Evolutionary conservation across 92 coral and sea anemone genomes (phyloP).

Genomic region (Paramuricea clavata): DNA sequence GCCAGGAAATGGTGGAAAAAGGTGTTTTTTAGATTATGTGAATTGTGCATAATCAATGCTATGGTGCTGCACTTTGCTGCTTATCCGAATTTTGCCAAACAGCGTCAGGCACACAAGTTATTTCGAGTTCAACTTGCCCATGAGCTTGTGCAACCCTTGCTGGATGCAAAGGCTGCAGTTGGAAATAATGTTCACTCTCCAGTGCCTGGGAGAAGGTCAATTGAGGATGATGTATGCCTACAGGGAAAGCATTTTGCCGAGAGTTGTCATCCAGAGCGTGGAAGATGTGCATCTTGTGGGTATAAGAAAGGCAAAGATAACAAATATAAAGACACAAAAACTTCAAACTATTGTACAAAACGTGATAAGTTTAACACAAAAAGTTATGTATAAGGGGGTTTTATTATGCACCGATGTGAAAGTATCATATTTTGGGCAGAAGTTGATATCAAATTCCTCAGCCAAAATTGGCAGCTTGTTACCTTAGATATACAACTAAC

Average conservation of each 20-base stretch:
- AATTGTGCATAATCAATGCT: neutral
- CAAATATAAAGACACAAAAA: neutral
- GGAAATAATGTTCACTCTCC: neutral
- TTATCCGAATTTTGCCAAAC: neutral
- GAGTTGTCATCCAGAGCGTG: neutral
- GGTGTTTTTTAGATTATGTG: neutral
- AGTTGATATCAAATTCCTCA: neutral
- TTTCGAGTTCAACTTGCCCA: neutral
- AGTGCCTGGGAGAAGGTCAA: neutral
- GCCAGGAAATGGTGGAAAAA: neutral
- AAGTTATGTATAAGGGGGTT: neutral
- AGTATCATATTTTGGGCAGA: neutral
- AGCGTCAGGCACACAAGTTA: constrained; percentile 7
- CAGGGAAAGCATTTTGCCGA: neutral
- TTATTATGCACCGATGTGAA: neutral
- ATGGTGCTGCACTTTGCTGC: neutral
- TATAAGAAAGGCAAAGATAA: neutral
- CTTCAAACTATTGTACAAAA: neutral
- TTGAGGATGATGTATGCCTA: neutral
- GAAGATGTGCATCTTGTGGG: neutral
- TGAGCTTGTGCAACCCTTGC: neutral
- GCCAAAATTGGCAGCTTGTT: neutral
- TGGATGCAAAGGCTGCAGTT: neutral
- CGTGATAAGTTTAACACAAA: neutral
- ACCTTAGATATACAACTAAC: neutral